Conservation (phyloP, 2,888 invertebrate species). For the Drosophila tanythrix region DNA sequence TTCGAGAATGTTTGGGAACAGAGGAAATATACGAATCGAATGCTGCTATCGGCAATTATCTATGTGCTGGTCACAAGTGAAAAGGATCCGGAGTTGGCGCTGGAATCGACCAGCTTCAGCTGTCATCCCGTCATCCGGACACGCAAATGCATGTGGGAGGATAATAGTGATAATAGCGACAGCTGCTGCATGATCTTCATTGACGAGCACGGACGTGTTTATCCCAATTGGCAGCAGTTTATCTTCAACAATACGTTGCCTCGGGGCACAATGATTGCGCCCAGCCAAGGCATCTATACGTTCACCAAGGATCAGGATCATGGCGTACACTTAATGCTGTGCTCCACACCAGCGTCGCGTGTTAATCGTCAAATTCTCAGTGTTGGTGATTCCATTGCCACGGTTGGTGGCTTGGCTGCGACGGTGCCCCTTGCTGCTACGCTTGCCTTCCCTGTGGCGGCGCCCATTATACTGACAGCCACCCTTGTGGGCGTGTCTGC, state of each 20-base stretch:
- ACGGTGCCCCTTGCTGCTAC: conserved; percentile 59
- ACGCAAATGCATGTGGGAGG: conserved; percentile 71
- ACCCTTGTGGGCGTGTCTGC: conserved; percentile 59
- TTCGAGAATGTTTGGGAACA: conserved; percentile 77
- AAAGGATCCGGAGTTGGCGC: conserved; percentile 46
- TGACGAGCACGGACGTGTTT: conserved; percentile 83
- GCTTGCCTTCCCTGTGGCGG: conserved; percentile 60
- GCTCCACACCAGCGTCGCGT: conserved; percentile 69
- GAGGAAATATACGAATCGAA: conserved; percentile 73
- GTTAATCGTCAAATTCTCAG: conserved; percentile 46
- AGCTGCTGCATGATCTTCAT: conserved; percentile 81
- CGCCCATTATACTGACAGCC: conserved; percentile 60
- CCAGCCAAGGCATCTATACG: conserved; percentile 83
- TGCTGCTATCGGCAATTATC: conserved; percentile 75
- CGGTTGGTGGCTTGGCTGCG: conserved; percentile 69
- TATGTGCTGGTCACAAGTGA: conserved; percentile 74
- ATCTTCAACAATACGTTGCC: conserved; percentile 84
- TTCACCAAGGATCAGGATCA: conserved; percentile 41
- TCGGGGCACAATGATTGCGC: conserved; percentile 80
- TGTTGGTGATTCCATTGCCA: conserved; percentile 69
- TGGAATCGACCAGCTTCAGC: conserved; percentile 57
- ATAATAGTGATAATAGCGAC: conserved; percentile 58
- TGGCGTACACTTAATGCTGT: conserved; percentile 68
- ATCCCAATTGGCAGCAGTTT: conserved; percentile 85
- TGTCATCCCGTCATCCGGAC: conserved; percentile 80